phyloP scores from a whole-genome alignment of 2,113 vertebrate species.

The Sylvietta virens region DNA sequence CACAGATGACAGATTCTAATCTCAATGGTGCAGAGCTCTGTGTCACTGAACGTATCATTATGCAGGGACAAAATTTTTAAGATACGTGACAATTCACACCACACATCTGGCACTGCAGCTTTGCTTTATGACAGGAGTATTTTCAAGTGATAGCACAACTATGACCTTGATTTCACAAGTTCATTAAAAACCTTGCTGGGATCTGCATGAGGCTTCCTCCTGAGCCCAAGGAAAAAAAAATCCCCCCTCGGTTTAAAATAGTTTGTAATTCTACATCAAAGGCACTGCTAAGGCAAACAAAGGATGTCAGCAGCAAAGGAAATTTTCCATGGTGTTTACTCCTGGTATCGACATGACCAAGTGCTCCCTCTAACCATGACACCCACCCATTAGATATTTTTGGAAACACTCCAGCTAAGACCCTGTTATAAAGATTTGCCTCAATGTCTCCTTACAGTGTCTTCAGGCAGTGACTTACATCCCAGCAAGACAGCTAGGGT shows the following conservation, averaged over 20 bases:
- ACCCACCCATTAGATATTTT: background rate
- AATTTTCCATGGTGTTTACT: background rate
- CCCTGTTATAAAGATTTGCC: background rate
- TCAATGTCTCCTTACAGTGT: background rate
- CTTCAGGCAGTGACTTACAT: background rate
- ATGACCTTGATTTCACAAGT: conserved; percentile 45
- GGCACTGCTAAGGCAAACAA: background rate
- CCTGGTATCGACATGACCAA: background rate
- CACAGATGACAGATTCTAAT: conserved; percentile 49
- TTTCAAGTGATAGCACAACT: background rate
- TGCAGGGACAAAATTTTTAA: background rate
- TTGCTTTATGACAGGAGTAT: background rate
- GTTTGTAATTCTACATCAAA: background rate
- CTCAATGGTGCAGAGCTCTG: background rate
- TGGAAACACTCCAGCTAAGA: background rate
- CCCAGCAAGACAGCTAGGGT: background rate
- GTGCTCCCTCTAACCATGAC: background rate
- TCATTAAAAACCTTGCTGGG: background rate
- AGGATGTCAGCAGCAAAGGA: background rate
- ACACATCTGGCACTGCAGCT: conserved; percentile 32
- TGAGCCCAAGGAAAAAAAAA: background rate
- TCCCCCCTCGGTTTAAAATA: background rate
- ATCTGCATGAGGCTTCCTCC: background rate
- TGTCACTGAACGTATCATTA: background rate
- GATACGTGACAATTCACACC: background rate